Percentiles rank a stretch among this genome's conserved stretches.
These are phyloP conservation scores for Prochilodus magdalenae DNA, from an alignment of 2,113 vertebrate species.

Conservation along the genomic window DNA sequence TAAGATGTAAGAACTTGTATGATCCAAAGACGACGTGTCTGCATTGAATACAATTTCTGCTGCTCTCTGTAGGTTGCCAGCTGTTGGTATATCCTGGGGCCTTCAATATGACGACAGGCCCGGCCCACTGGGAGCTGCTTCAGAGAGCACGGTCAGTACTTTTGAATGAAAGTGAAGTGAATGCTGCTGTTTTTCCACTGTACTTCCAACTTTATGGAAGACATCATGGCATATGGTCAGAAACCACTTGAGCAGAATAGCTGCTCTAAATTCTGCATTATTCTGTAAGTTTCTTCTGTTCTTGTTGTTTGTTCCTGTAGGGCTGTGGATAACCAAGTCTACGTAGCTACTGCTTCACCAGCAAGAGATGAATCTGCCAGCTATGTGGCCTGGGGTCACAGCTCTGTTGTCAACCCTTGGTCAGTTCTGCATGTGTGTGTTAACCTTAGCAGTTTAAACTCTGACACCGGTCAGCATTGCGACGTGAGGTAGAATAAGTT, in stretches of 20 bases:
- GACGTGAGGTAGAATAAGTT: background rate
- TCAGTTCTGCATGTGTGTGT: conserved; percentile 66
- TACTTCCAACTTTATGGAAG: background rate
- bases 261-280: background rate
- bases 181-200: too few relatives aligned
- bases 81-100: conserved; percentile 94
- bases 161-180: too few relatives aligned
- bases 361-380: conserved; percentile 89
- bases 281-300: background rate
- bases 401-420: conserved; percentile 93
- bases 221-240: too few relatives aligned
- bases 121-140: conserved; percentile 95
- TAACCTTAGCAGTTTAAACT: background rate
- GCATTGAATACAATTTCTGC: background rate
- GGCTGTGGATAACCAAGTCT: conserved; percentile 94
- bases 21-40: background rate
- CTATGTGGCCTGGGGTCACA: conserved; percentile 96
- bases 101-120: conserved; percentile 97
- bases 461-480: background rate
- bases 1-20: background rate
- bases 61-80: conserved; percentile 83
- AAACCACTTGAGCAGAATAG: too few relatives aligned
- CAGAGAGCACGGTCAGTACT: conserved; percentile 88
- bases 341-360: conserved; percentile 90
- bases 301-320: conserved; percentile 66